These are phyloP conservation scores for Linepithema humile DNA, from an alignment of 1,140 invertebrate species.

Conservation along the genomic window DNA sequence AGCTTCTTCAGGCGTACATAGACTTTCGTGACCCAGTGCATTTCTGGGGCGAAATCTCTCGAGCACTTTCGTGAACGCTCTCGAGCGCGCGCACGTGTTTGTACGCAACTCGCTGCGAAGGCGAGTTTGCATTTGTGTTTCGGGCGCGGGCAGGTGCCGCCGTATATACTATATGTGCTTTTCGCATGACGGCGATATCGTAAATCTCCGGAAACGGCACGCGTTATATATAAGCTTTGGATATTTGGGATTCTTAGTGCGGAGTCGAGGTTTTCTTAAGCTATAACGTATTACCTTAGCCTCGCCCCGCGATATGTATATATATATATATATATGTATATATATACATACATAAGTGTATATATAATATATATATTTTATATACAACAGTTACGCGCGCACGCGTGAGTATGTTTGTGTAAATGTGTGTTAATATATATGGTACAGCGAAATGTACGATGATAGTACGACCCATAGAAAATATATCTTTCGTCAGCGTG, in stretches of 20 bases:
- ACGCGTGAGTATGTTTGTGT: too few relatives aligned
- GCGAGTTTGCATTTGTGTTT: slow-evolving; percentile 57
- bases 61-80: not conserved
- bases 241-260: slow-evolving; percentile 63
- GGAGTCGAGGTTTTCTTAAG: slow-evolving; percentile 11
- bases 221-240: slow-evolving; percentile 58
- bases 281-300: slow-evolving; percentile 37
- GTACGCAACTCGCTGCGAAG: slow-evolving; percentile 36
- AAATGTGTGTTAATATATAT: too few relatives aligned
- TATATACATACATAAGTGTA: not conserved
- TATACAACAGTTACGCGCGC: too few relatives aligned
- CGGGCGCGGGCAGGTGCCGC: slow-evolving; percentile 41
- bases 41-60: slow-evolving; percentile 33
- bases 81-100: slow-evolving; percentile 22
- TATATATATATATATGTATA: not conserved
- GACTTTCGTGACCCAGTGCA: slow-evolving; percentile 39
- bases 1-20: slow-evolving; percentile 1
- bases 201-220: slow-evolving; percentile 49
- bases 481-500: slow-evolving; percentile 13
- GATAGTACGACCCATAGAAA: slow-evolving; percentile 28
- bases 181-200: slow-evolving; percentile 54
- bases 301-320: not conserved
- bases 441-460: not conserved
- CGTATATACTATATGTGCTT: slow-evolving; percentile 47
- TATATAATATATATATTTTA: not conserved